Base-by-base conservation (phyloP, 2,888 invertebrate species). In the Pyralis farinalis region DNA sequence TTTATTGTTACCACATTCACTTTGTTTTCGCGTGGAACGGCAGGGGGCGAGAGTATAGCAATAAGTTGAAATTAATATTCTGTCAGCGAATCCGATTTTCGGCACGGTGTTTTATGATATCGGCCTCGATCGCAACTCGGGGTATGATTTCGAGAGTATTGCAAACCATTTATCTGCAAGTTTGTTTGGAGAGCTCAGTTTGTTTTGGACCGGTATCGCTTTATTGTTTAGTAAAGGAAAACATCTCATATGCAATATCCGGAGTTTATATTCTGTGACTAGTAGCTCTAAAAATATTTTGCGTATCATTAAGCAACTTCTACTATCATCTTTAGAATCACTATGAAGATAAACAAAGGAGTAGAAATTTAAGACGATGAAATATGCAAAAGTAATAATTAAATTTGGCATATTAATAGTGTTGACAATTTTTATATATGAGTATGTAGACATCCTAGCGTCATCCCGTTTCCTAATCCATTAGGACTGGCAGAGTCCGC, bases 21-120 rank as follows among this genome's bases (percentile, higher is more conserved):
- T 72, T 68, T 67, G 75, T 79, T 79, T 70, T 68, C 69, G 65
- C 71, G 50, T 64, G 55, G 49, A 66, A 46, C 74, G 60, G 67
- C 72, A 63, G 79, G 76, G 77, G 78, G 71, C 61, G 58, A 46
- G 49, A 55, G 55, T 46, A 45, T 43, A 48, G 60, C 58, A 61
- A 74, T 76, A 75, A 71, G 65, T 66, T 74, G 64, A 77, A 82
- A 85, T 85, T 86, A 84, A 84, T 85, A 84, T 80, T 79, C 81
- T 80, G 82, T 83, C 80, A 69, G 70, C 78, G 71, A 63, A 74
- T 71, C 57, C 71, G 72, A 46, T 70, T 80, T 83, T 83, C 60
- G 79, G 58, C 58, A 56, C 56, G 63, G 59, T 72, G 67, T 65
- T 79, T 82, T 81, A 80, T 72, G 73, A 76, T 81, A 79, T 82